Base-by-base conservation (phyloP, 2,888 invertebrate species). In the Portevinia maculata region DNA sequence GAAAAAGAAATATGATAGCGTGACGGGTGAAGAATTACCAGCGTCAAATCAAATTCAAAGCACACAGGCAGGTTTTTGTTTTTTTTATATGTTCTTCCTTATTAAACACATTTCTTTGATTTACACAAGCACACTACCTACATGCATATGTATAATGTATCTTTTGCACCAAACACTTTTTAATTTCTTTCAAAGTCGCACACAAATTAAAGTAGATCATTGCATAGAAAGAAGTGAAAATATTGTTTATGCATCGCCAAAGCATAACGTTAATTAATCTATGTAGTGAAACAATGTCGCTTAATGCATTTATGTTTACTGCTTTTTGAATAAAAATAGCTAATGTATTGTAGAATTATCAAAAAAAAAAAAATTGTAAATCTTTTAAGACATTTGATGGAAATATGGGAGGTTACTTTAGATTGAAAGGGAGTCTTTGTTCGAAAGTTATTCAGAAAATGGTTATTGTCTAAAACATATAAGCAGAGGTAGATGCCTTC, bases 1-100 rank as follows among this genome's bases (percentile, higher is more conserved):
- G 86, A 86, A 84, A 67, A 79, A 79, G 59, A 74, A 55, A 52
- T 84, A 59, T 74, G 84, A 84, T 69, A 73, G 44, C 73, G 57
- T 83, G 30, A 78, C 67, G 50, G 76, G 83, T 78, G 78, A 78
- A 28, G 83, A 78, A 60, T 52, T 78, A 73, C 83, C 83, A 46
- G 62, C 76, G 37, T 50, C 71, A 50, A 78, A 83, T 73, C 81
- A 81, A 64, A 39, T 70, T 70, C 76, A 78, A 9, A 78, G 67
- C 53, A 67, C 83, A 76, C 83, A 83, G 83, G 83, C 83, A 83
- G 83, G 83, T 83, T 76, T 76, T 83, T 48, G 67, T 37, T 24
- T 19, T 39, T 46, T 28, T 44, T 13, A 24, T 62, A 39, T 50
- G 17, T 30, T 37, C 1, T 48, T 50, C 5, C 44, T 13, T 17